Conservation (phyloP, 2,888 invertebrate species). For the Volucella inflata region DNA sequence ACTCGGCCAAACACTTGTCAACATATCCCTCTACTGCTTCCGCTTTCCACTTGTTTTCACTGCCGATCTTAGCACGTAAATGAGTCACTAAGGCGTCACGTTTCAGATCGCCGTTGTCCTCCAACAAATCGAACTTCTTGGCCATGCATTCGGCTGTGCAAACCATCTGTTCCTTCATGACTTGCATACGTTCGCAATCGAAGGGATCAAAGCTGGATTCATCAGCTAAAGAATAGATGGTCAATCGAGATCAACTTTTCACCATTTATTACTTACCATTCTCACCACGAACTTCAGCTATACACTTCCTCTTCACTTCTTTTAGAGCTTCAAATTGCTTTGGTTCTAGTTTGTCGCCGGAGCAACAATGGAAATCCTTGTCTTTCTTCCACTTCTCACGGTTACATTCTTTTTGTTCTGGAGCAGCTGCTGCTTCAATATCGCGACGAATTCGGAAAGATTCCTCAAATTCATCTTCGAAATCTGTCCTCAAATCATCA, state of each 20-base stretch:
- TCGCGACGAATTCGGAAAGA: conserved; percentile 68
- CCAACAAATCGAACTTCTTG: conserved; percentile 74
- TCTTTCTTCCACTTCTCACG: conserved; percentile 65
- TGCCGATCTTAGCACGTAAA: conserved; percentile 65
- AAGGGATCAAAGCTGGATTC: conserved; percentile 77
- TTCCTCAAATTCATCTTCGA: conserved; percentile 64
- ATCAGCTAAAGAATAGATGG: conserved; percentile 38
- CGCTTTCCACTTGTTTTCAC: conserved; percentile 73
- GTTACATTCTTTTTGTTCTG: conserved; percentile 59
- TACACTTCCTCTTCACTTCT: conserved; percentile 75
- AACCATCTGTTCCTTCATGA: conserved; percentile 76
- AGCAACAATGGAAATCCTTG: conserved; percentile 76
- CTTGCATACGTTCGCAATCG: conserved; percentile 76
- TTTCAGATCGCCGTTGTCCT: conserved; percentile 76
- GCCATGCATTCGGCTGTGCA: conserved; percentile 78
- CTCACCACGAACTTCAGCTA: conserved; percentile 69
- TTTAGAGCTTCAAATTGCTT: conserved; percentile 67
- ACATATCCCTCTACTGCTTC: conserved; percentile 74
- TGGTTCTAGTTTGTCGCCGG: conserved; percentile 71
- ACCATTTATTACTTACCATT: conserved; percentile 64
- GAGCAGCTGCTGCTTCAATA: conserved; percentile 42
- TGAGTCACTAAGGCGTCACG: conserved; percentile 74
- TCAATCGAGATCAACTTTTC: background rate
- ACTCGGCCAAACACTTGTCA: conserved; percentile 76
- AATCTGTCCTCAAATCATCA: conserved; percentile 72